These are phyloP conservation scores for Cantharis flavilabris DNA, from an alignment of 2,888 invertebrate genomes.

Conservation along the genomic window DNA sequence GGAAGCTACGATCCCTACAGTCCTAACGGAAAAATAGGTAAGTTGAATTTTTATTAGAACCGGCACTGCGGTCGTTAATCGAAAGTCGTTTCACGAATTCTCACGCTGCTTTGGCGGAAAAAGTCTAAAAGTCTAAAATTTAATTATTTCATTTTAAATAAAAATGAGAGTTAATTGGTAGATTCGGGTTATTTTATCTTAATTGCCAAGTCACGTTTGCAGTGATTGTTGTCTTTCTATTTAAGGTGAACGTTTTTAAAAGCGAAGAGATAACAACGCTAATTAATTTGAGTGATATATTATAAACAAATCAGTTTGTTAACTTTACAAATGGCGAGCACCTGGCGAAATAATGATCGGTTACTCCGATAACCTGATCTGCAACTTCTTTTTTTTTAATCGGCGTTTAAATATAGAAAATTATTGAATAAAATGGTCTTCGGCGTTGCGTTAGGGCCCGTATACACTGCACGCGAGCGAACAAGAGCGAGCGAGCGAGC, in stretches of 20 bases:
- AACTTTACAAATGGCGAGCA: background rate
- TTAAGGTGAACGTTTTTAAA: conserved; percentile 11
- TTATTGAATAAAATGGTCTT: background rate
- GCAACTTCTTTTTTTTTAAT: background rate
- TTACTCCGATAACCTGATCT: background rate
- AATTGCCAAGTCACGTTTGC: conserved; percentile 6
- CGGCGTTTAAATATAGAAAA: background rate
- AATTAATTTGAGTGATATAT: conserved; percentile 17
- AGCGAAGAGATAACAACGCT: conserved; percentile 10
- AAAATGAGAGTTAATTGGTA: background rate
- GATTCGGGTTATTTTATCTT: background rate
- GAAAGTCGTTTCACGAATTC: background rate
- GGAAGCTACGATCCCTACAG: conserved; percentile 90
- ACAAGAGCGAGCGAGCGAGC: no score
- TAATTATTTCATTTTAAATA: background rate
- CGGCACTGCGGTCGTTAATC: background rate
- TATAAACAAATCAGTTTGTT: conserved; percentile 10
- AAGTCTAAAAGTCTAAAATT: background rate
- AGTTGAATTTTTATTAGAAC: conserved; percentile 53
- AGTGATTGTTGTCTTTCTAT: conserved; percentile 18
- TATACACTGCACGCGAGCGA: background rate
- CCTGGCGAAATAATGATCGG: background rate
- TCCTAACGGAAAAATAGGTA: conserved; percentile 89
- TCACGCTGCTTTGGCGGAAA: background rate
- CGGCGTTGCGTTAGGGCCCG: background rate